Conservation (phyloP, 2,888 invertebrate species). For the Peribatodes rhomboidaria region DNA sequence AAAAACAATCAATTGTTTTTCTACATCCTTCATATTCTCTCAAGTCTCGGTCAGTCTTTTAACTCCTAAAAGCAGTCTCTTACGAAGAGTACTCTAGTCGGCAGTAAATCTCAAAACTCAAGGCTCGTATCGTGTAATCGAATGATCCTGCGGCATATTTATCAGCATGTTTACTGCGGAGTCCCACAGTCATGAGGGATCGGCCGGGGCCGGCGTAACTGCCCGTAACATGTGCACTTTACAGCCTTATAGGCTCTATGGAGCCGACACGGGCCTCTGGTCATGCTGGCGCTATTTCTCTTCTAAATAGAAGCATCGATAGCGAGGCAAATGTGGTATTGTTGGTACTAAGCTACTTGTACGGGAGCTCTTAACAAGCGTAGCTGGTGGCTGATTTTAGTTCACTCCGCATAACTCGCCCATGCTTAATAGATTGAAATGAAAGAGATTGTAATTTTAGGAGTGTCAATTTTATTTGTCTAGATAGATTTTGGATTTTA, state of each 20-base stretch:
- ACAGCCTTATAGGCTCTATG: conserved; percentile 52
- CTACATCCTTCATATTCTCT: too few species aligned
- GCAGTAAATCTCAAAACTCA: background rate
- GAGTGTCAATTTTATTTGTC: too few species aligned
- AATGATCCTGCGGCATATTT: conserved; percentile 52
- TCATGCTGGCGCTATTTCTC: conserved; percentile 31
- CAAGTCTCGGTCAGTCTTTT: too few species aligned
- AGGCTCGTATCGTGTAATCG: conserved; percentile 39
- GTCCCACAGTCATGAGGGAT: conserved; percentile 50
- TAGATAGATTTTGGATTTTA: too few species aligned
- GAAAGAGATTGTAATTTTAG: too few species aligned
- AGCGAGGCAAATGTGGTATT: conserved; percentile 7
- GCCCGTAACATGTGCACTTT: conserved; percentile 73
- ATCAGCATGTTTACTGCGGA: conserved; percentile 49
- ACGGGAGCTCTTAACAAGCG: background rate
- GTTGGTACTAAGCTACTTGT: background rate
- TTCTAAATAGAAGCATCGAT: conserved; percentile 27
- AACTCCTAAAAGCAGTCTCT: too few species aligned
- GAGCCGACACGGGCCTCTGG: conserved; percentile 51
- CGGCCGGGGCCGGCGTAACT: conserved; percentile 52
- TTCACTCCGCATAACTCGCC: too few species aligned
- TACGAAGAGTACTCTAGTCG: background rate
- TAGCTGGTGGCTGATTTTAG: background rate
- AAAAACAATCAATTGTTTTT: too few species aligned
- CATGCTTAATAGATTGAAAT: too few species aligned